A percentile compares a stretch with the other conserved stretches of the same genome.
Conservation (phyloP, 2,113 vertebrate species). For the Galemys pyrenaicus region DNA sequence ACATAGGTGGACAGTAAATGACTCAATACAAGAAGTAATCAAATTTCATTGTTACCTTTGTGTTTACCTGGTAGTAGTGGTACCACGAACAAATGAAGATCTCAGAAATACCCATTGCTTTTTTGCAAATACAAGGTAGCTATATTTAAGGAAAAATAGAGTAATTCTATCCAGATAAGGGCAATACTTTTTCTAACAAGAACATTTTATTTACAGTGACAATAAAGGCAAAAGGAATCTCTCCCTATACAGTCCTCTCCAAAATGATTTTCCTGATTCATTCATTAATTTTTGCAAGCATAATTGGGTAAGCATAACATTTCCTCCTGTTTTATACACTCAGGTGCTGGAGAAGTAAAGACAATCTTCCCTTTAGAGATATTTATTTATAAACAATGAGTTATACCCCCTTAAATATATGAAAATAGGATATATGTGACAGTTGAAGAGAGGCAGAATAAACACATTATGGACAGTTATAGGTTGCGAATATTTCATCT, state of each 20-base stretch:
- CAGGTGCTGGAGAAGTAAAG: not conserved
- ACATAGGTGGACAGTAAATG: not conserved
- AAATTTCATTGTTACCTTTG: not conserved
- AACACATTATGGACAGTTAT: not conserved
- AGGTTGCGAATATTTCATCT: not conserved
- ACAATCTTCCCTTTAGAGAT: not conserved
- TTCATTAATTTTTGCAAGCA: not conserved
- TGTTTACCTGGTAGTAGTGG: not conserved
- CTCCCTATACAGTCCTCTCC: not conserved
- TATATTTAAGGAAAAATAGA: not conserved
- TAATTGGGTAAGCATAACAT: not conserved
- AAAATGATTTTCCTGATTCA: not conserved
- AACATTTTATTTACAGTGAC: not conserved
- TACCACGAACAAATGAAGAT: not conserved
- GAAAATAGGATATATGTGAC: not conserved
- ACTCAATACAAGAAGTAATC: not conserved
- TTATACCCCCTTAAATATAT: not conserved
- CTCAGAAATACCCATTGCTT: not conserved
- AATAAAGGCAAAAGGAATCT: not conserved
- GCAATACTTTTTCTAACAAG: not conserved
- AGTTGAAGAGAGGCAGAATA: not conserved
- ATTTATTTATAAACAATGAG: not conserved
- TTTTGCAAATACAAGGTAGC: not conserved
- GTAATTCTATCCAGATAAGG: not conserved
- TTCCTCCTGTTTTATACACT: not conserved